Percentiles rank a stretch among this genome's conserved stretches.
phyloP scores from a whole-genome alignment of 2,113 vertebrate genomes.

The Platysteira castanea region DNA sequence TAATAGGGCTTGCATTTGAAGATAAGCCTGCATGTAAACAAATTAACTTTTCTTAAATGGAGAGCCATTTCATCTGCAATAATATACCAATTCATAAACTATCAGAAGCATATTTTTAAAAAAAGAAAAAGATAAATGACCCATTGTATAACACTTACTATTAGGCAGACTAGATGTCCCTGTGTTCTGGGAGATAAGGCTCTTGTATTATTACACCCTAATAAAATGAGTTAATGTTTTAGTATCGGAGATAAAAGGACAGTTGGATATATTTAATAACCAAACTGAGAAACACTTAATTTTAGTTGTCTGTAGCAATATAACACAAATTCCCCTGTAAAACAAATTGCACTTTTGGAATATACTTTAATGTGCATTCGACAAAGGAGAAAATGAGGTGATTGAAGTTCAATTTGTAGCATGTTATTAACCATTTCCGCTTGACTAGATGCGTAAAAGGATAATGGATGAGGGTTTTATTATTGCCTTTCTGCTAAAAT shows the following conservation, averaged over 20 bases:
- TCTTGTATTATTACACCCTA: constrained; percentile 76
- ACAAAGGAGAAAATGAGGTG: constrained; percentile 90
- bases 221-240: constrained; percentile 82
- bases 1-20: constrained; percentile 78
- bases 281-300: constrained; percentile 79
- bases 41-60: constrained; percentile 80
- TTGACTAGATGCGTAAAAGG: constrained; percentile 95
- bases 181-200: constrained; percentile 77
- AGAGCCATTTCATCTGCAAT: constrained; percentile 74
- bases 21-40: constrained; percentile 79
- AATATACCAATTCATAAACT: constrained; percentile 77
- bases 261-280: constrained; percentile 83
- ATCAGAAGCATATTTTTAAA: constrained; percentile 56
- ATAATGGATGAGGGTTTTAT: constrained; percentile 99
- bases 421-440: constrained; percentile 99
- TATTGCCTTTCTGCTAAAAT: constrained; percentile 98
- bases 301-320: constrained; percentile 81
- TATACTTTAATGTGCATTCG: constrained; percentile 84
- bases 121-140: constrained; percentile 71
- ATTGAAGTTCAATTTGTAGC: constrained; percentile 99
- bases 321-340: constrained; percentile 78
- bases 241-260: constrained; percentile 79
- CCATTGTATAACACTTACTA: constrained; percentile 71
- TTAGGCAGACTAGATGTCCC: constrained; percentile 75
- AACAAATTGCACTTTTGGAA: constrained; percentile 82